These are phyloP conservation scores for Syrphus vitripennis DNA, from an alignment of 2,888 invertebrate species.

Conservation along the genomic window DNA sequence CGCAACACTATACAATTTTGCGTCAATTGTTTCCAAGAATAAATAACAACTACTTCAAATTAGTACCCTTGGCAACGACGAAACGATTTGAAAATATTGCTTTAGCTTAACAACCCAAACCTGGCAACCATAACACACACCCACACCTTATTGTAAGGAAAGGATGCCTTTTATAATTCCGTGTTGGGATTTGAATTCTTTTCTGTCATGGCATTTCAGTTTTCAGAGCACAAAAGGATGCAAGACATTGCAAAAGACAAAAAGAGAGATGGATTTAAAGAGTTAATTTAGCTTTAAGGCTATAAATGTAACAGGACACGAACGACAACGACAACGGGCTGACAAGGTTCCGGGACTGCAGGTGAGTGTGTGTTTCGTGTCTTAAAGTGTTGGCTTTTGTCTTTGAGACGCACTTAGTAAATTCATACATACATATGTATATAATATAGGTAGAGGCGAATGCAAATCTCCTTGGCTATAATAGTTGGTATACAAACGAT, in stretches of 20 bases:
- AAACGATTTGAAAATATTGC: not conserved
- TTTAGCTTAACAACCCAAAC: not conserved
- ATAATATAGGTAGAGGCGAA: no score
- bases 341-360: not conserved
- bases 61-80: not conserved
- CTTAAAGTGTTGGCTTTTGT: slow-evolving; percentile 42
- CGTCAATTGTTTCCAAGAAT: not conserved
- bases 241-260: not conserved
- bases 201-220: slow-evolving; percentile 20
- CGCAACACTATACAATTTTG: not conserved
- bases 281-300: slow-evolving; percentile 65
- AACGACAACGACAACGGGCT: not conserved
- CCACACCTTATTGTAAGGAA: not conserved
- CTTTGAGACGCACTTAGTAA: not conserved
- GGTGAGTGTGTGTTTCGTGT: not conserved
- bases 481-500: not conserved
- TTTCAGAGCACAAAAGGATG: not conserved
- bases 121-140: slow-evolving; percentile 3
- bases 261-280: slow-evolving; percentile 53
- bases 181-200: slow-evolving; percentile 62
- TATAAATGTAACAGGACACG: slow-evolving; percentile 18
- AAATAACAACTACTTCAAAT: not conserved
- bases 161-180: slow-evolving; percentile 27
- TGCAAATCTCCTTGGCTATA: slow-evolving; percentile 23
- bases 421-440: no score